Conservation (phyloP, 92 coral and sea anemone species). For the Parazoanthus swiftii region DNA sequence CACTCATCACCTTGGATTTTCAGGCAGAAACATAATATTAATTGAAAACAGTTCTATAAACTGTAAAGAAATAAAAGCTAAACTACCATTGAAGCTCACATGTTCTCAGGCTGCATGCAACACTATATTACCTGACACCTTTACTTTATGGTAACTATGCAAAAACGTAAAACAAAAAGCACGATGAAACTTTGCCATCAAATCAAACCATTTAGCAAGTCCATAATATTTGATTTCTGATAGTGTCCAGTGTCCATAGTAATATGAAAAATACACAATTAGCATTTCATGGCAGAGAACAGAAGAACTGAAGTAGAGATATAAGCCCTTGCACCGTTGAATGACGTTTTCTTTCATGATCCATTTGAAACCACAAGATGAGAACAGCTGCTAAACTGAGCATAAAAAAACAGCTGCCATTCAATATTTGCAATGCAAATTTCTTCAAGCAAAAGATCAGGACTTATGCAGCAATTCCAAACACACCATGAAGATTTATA, state of each 20-base stretch:
- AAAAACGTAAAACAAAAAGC: conserved; percentile 14
- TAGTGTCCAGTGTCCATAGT: conserved; percentile 38
- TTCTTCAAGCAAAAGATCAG: conserved; percentile 44
- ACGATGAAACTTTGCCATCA: conserved; percentile 15
- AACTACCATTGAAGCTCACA: neutral
- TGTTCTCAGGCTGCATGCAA: conserved; percentile 36
- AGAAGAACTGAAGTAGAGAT: conserved; percentile 2
- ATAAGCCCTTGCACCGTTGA: conserved; percentile 45
- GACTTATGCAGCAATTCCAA: conserved; percentile 9
- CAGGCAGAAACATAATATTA: too few relatives aligned
- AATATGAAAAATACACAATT: conserved; percentile 5
- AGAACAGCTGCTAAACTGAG: conserved; percentile 30
- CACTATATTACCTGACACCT: conserved; percentile 1
- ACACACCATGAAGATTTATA: conserved; percentile 34
- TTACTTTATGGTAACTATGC: neutral
- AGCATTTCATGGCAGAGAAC: neutral
- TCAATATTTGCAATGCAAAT: conserved; percentile 39
- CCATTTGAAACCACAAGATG: conserved; percentile 29
- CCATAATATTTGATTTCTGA: conserved; percentile 25
- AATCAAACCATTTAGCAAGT: conserved; percentile 17
- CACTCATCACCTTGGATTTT: neutral
- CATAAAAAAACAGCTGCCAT: conserved; percentile 40
- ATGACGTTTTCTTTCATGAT: conserved; percentile 27
- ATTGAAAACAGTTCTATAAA: neutral
- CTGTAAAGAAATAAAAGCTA: neutral